These are phyloP conservation scores for Perodicticus potto DNA, from an alignment of 2,797 vertebrate genomes.

Conservation along the genomic window DNA sequence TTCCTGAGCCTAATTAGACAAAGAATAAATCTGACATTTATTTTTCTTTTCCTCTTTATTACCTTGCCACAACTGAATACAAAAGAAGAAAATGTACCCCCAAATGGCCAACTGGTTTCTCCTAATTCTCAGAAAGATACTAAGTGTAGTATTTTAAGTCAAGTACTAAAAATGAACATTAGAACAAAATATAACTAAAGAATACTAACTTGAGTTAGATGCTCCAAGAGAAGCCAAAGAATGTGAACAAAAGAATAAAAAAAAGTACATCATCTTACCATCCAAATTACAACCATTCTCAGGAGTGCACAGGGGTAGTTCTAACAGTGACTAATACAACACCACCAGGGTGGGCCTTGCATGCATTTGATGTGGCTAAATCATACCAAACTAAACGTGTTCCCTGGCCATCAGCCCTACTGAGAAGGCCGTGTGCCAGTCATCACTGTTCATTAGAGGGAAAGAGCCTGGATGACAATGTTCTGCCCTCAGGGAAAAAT, in stretches of 20 bases:
- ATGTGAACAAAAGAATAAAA: neutral
- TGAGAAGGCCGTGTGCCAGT: neutral
- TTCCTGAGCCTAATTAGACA: neutral
- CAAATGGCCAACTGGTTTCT: neutral
- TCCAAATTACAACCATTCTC: neutral
- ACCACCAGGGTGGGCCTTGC: neutral
- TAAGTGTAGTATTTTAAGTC: neutral
- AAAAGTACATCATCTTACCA: neutral
- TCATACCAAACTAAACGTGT: neutral
- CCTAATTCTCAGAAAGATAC: conserved; percentile 24
- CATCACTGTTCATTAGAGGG: neutral
- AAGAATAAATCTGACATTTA: neutral
- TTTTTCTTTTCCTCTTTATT: neutral
- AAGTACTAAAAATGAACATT: neutral
- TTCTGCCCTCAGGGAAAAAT: conserved; percentile 33
- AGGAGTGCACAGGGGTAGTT: neutral
- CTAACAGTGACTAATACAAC: too few species aligned
- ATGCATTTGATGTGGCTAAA: neutral
- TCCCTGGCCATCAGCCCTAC: conserved; percentile 33
- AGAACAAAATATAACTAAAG: neutral
- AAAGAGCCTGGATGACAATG: neutral
- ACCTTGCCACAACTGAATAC: neutral
- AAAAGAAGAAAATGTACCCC: neutral
- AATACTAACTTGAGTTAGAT: neutral
- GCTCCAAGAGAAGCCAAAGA: neutral